Evolutionary conservation across 2,797 vertebrate genomes (phyloP).

Genomic region (Paguma larvata): DNA sequence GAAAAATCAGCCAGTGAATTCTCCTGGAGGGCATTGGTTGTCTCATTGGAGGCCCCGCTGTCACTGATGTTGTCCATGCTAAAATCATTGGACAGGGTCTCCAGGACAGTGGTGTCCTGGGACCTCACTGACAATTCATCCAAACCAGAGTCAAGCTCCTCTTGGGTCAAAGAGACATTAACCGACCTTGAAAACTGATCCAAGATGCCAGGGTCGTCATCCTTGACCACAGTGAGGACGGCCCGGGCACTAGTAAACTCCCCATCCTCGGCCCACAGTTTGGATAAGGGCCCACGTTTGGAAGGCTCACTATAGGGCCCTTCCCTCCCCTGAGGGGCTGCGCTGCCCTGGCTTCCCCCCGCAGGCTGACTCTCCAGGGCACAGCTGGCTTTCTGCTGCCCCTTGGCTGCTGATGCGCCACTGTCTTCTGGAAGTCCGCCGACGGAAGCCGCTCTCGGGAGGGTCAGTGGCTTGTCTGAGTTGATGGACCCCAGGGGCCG

Average conservation of each 20-base stretch:
- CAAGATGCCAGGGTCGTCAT: slow-evolving; percentile 92
- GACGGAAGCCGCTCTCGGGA: slow-evolving; percentile 79
- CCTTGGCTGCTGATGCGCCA: slow-evolving; percentile 79
- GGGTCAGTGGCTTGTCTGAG: slow-evolving; percentile 83
- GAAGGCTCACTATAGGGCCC: slow-evolving; percentile 76
- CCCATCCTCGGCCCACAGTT: slow-evolving; percentile 92
- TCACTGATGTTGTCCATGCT: slow-evolving; percentile 98
- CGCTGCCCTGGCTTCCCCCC: slow-evolving; percentile 65
- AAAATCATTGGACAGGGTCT: slow-evolving; percentile 94
- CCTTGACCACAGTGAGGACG: slow-evolving; percentile 94
- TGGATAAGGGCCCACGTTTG: slow-evolving; percentile 84
- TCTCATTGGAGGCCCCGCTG: slow-evolving; percentile 94
- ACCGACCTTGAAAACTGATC: slow-evolving; percentile 90
- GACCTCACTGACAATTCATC: slow-evolving; percentile 96
- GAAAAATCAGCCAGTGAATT: slow-evolving; percentile 91
- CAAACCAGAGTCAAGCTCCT: slow-evolving; percentile 97
- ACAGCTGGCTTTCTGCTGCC: slow-evolving; percentile 87
- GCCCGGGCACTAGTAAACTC: slow-evolving; percentile 95
- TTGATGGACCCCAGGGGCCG: slow-evolving; percentile 88
- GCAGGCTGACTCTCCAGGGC: slow-evolving; percentile 79
- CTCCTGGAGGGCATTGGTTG: slow-evolving; percentile 91
- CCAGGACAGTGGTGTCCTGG: slow-evolving; percentile 95
- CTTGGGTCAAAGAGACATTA: slow-evolving; percentile 90
- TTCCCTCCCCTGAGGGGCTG: slow-evolving; percentile 74
- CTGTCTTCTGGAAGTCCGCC: slow-evolving; percentile 80